phyloP scores from a whole-genome alignment of 2,888 invertebrate species.

The Griposia aprilina region DNA sequence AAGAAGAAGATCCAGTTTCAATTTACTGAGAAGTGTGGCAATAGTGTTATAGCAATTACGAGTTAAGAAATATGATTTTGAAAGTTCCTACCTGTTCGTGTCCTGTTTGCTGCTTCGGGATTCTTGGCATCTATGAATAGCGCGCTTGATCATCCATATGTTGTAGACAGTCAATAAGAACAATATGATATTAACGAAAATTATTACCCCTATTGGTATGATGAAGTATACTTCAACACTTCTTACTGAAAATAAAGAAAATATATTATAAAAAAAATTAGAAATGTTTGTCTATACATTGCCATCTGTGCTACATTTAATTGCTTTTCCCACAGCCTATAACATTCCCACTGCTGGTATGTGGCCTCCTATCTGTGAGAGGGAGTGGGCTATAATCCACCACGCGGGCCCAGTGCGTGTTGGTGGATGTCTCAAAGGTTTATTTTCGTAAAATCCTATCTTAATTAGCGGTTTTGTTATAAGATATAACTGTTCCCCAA shows the following conservation, averaged over 20 bases:
- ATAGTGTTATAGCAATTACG: too few relatives aligned
- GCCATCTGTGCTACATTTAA: not conserved
- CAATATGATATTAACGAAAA: constrained; percentile 45
- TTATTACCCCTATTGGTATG: constrained; percentile 33
- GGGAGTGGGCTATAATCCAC: not conserved
- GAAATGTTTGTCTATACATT: not conserved
- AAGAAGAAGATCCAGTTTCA: too few relatives aligned
- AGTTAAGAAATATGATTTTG: not conserved
- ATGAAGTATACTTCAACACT: constrained; percentile 15
- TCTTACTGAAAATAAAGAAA: constrained; percentile 10
- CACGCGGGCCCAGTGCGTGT: not conserved
- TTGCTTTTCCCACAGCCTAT: too few relatives aligned
- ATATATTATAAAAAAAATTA: not conserved
- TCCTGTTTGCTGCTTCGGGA: constrained; percentile 30
- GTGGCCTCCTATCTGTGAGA: not conserved
- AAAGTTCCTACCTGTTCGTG: constrained; percentile 28
- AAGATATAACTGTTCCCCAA: too few relatives aligned
- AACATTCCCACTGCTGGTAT: too few relatives aligned
- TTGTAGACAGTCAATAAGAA: constrained; percentile 44
- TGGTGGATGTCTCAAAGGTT: not conserved
- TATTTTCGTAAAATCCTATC: not conserved
- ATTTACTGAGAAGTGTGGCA: not conserved
- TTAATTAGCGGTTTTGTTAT: not conserved
- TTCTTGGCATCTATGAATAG: constrained; percentile 24
- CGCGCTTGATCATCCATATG: constrained; percentile 32